phyloP scores from a whole-genome alignment of 2,113 vertebrate species.

The Rhinolophus ferrumequinum region DNA sequence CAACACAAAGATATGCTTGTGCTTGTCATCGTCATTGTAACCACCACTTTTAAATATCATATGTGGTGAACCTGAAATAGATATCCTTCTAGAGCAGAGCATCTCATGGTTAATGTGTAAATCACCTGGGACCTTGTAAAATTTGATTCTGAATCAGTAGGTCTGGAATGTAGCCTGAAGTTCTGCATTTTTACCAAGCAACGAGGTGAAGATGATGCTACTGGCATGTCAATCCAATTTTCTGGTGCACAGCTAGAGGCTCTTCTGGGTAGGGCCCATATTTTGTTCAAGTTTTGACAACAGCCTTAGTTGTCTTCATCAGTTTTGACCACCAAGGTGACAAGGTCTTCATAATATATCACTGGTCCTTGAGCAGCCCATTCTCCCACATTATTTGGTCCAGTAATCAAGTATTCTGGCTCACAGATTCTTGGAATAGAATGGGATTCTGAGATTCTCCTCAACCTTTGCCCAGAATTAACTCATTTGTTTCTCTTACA shows the following conservation, averaged over 20 bases:
- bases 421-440: background rate
- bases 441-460: background rate
- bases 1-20: background rate
- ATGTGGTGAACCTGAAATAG: background rate
- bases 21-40: background rate
- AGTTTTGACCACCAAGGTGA: background rate
- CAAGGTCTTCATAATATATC: background rate
- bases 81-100: background rate
- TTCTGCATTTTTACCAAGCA: background rate
- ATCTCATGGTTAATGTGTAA: background rate
- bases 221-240: too few relatives aligned
- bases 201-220: background rate
- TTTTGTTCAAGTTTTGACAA: background rate
- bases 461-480: background rate
- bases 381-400: background rate
- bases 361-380: background rate
- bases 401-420: background rate
- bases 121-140: background rate
- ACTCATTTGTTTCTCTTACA: background rate
- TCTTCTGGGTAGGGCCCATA: background rate
- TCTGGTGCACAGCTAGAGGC: background rate
- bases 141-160: background rate
- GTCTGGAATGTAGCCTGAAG: background rate
- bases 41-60: background rate
- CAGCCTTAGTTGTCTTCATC: background rate